phyloP scores from a whole-genome alignment of 2,797 vertebrate genomes.

The Poeciliopsis infans region DNA sequence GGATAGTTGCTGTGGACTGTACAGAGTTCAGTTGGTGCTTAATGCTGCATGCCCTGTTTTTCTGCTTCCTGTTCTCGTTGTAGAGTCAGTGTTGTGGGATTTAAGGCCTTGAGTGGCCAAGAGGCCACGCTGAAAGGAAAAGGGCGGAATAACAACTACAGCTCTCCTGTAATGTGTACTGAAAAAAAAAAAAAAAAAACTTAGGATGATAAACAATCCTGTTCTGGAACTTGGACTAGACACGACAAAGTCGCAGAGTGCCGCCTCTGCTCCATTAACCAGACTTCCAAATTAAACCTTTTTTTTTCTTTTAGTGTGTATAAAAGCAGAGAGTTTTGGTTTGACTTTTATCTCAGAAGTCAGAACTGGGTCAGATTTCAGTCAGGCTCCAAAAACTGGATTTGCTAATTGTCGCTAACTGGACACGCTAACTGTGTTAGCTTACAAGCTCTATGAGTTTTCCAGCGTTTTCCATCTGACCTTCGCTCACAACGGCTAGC shows the following conservation, averaged over 20 bases:
- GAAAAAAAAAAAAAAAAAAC: neutral
- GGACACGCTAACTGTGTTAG: neutral
- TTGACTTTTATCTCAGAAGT: neutral
- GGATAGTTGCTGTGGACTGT: constrained; percentile 82
- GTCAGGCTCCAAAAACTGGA: neutral
- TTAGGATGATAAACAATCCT: constrained; percentile 14
- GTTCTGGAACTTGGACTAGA: constrained; percentile 25
- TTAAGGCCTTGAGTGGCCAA: constrained; percentile 74
- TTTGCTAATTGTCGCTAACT: neutral
- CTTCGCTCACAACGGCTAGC: neutral
- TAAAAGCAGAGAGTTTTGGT: neutral
- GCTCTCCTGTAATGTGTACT: neutral
- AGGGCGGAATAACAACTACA: constrained; percentile 11
- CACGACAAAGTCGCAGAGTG: neutral
- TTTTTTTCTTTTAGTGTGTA: neutral
- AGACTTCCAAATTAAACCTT: neutral
- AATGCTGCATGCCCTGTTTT: constrained; percentile 63
- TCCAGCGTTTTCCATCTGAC: neutral
- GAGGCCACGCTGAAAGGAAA: constrained; percentile 59
- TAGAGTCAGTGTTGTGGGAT: constrained; percentile 49
- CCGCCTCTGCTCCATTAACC: neutral
- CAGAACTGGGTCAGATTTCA: neutral
- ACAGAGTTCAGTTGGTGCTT: constrained; percentile 68
- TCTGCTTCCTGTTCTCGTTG: constrained; percentile 41
- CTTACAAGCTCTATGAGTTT: neutral